Evolutionary conservation across 2,797 vertebrate species (phyloP), one percentile per base, ranked within the genome.

Genomic region (Pantherophis vulpinus): DNA sequence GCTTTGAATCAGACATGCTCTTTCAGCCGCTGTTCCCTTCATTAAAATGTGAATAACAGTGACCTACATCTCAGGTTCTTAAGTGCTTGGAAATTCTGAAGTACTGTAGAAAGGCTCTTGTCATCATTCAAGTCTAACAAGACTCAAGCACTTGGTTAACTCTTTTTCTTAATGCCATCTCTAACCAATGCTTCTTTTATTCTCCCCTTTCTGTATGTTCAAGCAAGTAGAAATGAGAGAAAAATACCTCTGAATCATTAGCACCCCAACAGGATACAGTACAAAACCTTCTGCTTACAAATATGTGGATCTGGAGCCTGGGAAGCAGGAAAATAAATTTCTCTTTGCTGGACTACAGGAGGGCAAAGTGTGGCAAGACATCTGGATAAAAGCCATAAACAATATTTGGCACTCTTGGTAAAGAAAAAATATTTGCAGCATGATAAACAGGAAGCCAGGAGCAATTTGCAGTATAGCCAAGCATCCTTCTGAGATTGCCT

Each of bases 381-480:
- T 79, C 42, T 66, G 88, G 29, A 47, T 91, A 91, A 93, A 91
- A 88, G 56, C 63, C 47, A 10, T 88, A 29, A 63, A 56, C 47
- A 79, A 60, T 91, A 66, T 70, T 88, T 91, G 63, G 18, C 91
- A 88, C 66, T 88, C 56, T 56, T 93, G 93, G 93, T 86, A 88
- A 91, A 93, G 66, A 90, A 88, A 54, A 42, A 88, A 23, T 32
- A 55, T 93, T 88, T 88, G 56, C 42, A 83, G 23, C 16, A 23
- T 55, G 86, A 86, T 61, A 93, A 93, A 83, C 79, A 87, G 70
- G 32, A 93, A 93, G 90, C 14, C 63, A 83, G 66, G 86, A 91
- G 47, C 93, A 86, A 91, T 93, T 91, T 91, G 86, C 60, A 60
- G n/a, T 86, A 54, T 88, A 91, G 79, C 90, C 90, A 91, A 91